Conservation (phyloP, 2,888 invertebrate genomes). For the Orthosia gothica region DNA sequence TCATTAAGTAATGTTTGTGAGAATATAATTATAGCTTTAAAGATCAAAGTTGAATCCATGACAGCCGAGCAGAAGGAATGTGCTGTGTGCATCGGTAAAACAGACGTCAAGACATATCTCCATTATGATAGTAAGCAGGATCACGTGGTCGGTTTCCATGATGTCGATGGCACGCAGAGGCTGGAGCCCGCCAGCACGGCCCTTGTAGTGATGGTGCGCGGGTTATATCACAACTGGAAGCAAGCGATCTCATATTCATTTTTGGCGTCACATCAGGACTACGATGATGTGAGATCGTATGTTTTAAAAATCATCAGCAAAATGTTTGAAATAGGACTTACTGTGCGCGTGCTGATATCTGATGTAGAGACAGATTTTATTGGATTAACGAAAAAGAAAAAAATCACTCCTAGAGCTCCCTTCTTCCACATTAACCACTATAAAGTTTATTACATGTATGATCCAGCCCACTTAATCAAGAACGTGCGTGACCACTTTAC, state of each 20-base stretch:
- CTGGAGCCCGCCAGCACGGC: slow-evolving; percentile 44
- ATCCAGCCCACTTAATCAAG: slow-evolving; percentile 58
- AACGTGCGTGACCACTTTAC: slow-evolving; percentile 43
- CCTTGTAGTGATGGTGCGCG: slow-evolving; percentile 60
- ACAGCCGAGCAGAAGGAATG: slow-evolving; percentile 57
- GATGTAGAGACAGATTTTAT: slow-evolving; percentile 46
- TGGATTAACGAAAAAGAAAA: slow-evolving; percentile 34
- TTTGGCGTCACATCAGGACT: slow-evolving; percentile 39
- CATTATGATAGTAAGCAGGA: slow-evolving; percentile 60
- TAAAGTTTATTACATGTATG: slow-evolving; percentile 64
- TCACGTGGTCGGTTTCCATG: slow-evolving; percentile 61
- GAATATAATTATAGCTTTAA: slow-evolving; percentile 44
- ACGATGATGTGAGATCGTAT: slow-evolving; percentile 31
- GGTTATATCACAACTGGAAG: slow-evolving; percentile 64
- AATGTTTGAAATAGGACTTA: slow-evolving; percentile 57
- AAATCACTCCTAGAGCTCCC: slow-evolving; percentile 20
- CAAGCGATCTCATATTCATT: slow-evolving; percentile 47
- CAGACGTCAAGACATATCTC: slow-evolving; percentile 45
- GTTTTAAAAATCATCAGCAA: slow-evolving; percentile 36
- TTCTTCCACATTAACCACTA: slow-evolving; percentile 33
- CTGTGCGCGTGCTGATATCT: slow-evolving; percentile 61
- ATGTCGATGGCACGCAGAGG: slow-evolving; percentile 51
- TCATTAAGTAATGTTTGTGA: slow-evolving; percentile 21
- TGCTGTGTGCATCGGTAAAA: slow-evolving; percentile 54
- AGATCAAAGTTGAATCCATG: slow-evolving; percentile 60